phyloP scores from a whole-genome alignment of 2,888 invertebrate genomes.

The Teinopalpus imperialis region DNA sequence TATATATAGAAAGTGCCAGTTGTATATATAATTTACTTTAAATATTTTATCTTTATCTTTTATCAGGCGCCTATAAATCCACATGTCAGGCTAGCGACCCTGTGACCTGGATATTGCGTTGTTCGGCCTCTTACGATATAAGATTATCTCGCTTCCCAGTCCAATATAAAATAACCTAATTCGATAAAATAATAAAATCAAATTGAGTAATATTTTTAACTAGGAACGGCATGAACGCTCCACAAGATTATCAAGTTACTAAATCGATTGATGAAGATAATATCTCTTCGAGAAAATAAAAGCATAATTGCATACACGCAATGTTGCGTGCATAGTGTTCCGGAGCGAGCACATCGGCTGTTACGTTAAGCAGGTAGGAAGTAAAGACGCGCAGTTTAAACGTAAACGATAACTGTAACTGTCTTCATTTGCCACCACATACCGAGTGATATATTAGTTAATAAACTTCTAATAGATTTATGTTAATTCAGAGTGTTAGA shows the following conservation, averaged over 20 bases:
- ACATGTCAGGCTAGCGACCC: no score
- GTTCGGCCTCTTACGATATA: no score
- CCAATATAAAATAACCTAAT: no score
- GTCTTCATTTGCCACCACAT: slow-evolving; percentile 1
- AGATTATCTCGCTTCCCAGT: no score
- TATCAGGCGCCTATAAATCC: no score
- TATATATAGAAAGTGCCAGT: no score
- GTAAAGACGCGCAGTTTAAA: slow-evolving; percentile 23
- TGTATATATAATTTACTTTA: no score
- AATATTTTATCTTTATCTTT: no score
- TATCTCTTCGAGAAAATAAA: slow-evolving; percentile 30
- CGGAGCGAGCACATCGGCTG: slow-evolving; percentile 21
- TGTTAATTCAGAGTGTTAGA: slow-evolving; percentile 28
- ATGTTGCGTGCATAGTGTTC: slow-evolving; percentile 34
- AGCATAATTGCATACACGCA: slow-evolving; percentile 31
- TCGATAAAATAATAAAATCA: no score
- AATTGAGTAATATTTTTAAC: no score
- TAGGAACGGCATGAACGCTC: no score
- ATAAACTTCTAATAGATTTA: slow-evolving; percentile 26
- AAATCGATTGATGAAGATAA: slow-evolving; percentile 29
- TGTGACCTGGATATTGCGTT: no score
- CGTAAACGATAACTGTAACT: slow-evolving; percentile 11
- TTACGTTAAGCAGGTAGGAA: slow-evolving; percentile 29
- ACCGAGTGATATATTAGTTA: not conserved
- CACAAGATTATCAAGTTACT: slow-evolving; percentile 17